Evolutionary conservation across 1,140 invertebrate species (phyloP).

Genomic region (Caenorhabditis brenneri): DNA sequence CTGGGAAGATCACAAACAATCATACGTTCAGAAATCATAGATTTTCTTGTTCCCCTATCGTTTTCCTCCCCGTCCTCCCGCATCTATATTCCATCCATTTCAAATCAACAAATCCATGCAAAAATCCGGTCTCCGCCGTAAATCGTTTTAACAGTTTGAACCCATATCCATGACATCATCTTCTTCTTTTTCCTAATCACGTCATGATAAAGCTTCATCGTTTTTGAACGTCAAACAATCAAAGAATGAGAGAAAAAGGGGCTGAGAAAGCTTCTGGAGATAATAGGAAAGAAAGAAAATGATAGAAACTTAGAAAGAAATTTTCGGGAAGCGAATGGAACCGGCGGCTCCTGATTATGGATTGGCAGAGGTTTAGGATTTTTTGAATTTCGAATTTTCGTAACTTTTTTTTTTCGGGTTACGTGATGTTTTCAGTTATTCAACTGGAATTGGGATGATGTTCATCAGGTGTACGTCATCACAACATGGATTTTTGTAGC

Average conservation of each 20-base stretch:
- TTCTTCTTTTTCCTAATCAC: background rate
- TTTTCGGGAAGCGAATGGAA: background rate
- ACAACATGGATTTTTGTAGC: constrained; percentile 64
- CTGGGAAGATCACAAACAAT: background rate
- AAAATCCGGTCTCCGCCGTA: background rate
- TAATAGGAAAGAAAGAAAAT: background rate
- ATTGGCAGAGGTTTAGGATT: background rate
- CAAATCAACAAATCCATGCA: no score
- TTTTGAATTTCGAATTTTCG: background rate
- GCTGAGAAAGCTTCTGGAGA: background rate
- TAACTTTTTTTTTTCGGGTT: background rate
- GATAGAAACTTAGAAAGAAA: background rate
- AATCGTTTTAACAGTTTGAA: constrained; percentile 8
- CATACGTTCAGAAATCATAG: background rate
- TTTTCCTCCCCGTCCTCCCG: no score
- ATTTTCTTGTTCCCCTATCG: constrained; percentile 11
- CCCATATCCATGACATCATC: background rate
- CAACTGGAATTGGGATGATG: constrained; percentile 59
- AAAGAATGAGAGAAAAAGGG: background rate
- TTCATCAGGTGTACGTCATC: constrained; percentile 61
- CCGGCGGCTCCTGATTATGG: constrained; percentile 27
- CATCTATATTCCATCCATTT: background rate
- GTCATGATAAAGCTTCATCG: background rate
- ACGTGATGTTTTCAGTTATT: constrained; percentile 54
- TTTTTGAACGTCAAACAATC: constrained; percentile 33